phyloP scores from a whole-genome alignment of 1,140 invertebrate species.

The Bombus pyrosoma region DNA sequence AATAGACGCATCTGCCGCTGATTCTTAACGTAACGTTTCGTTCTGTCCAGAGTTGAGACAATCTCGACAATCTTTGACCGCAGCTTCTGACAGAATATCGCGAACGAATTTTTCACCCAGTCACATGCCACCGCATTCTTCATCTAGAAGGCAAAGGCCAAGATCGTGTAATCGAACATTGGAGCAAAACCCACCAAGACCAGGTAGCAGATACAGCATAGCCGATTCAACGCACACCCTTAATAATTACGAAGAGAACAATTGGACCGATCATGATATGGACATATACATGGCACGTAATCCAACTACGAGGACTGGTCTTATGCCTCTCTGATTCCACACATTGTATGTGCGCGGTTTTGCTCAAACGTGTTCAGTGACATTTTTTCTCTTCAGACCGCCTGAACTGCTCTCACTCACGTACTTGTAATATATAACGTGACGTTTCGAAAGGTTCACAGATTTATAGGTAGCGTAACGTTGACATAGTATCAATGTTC shows the following conservation, averaged over 20 bases:
- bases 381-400: neutral
- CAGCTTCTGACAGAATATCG: conserved; percentile 90
- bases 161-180: conserved; percentile 83
- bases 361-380: conserved; percentile 73
- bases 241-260: conserved; percentile 94
- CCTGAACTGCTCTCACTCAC: neutral
- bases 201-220: conserved; percentile 87
- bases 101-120: conserved; percentile 85
- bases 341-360: conserved; percentile 38
- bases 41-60: conserved; percentile 88
- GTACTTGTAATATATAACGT: conserved; percentile 24
- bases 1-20: neutral
- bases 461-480: neutral
- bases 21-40: neutral
- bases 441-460: conserved; percentile 9
- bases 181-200: conserved; percentile 82
- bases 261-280: conserved; percentile 98
- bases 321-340: conserved; percentile 89
- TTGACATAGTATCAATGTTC: neutral
- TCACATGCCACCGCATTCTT: conserved; percentile 82
- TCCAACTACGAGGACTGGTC: conserved; percentile 91
- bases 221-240: conserved; percentile 90
- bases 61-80: conserved; percentile 91
- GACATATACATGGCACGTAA: conserved; percentile 97
- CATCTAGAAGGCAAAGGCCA: conserved; percentile 86